phyloP scores from a whole-genome alignment of 2,113 vertebrate genomes.

The Macrotis lagotis region DNA sequence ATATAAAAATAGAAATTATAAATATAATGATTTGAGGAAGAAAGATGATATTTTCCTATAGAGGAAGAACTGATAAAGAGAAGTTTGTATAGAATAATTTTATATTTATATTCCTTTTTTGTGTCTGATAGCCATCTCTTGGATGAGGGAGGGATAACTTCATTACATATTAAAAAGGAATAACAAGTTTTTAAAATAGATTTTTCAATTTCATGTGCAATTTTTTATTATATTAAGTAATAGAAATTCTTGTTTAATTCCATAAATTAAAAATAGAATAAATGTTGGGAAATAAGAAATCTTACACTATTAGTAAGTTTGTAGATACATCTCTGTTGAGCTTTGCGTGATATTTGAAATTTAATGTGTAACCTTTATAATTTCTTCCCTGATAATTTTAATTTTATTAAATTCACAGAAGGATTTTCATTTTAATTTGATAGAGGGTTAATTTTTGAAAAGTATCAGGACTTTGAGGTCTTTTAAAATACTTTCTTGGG shows the following conservation, averaged over 20 bases:
- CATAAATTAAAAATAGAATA: not conserved
- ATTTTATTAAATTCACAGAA: not conserved
- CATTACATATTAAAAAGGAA: not conserved
- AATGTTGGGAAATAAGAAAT: not conserved
- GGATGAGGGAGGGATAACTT: not conserved
- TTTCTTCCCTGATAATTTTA: not conserved
- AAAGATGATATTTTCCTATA: not conserved
- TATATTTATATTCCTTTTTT: not conserved
- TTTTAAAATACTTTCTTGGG: conserved; percentile 26
- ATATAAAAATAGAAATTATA: not conserved
- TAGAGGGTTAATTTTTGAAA: not conserved
- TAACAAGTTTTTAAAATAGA: not conserved
- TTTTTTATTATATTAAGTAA: not conserved
- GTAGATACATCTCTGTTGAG: not conserved
- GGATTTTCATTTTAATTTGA: not conserved
- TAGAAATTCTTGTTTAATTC: not conserved
- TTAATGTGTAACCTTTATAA: not conserved
- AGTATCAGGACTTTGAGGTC: not conserved
- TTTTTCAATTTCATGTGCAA: not conserved
- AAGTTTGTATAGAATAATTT: not conserved
- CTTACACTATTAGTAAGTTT: not conserved
- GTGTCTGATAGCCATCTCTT: not conserved
- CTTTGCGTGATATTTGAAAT: not conserved
- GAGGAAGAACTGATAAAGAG: not conserved
- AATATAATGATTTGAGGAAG: no score